Percentiles rank a stretch among this genome's conserved stretches.
phyloP scores from a whole-genome alignment of 2,888 invertebrate species.

The Latheticus oryzae region DNA sequence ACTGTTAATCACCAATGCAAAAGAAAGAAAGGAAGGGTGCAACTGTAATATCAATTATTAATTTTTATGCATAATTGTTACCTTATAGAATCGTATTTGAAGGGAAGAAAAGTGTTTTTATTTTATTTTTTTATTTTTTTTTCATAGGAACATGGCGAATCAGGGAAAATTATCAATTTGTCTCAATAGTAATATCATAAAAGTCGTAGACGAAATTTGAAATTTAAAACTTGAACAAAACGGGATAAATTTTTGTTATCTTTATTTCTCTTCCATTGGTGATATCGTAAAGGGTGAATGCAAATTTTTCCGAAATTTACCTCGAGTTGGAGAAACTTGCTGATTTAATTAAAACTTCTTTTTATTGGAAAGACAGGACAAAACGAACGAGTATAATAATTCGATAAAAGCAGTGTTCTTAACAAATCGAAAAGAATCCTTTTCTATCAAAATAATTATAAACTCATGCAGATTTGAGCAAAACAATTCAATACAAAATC shows the following conservation, averaged over 20 bases:
- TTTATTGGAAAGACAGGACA: conserved; percentile 2
- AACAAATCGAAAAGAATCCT: too few relatives aligned
- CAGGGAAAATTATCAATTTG: neutral
- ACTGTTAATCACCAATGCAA: conserved; percentile 25
- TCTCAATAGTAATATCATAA: conserved; percentile 1
- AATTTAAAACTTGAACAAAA: conserved; percentile 34
- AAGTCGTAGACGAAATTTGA: conserved; percentile 30
- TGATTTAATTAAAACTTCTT: conserved; percentile 36
- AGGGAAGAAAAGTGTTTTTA: conserved; percentile 10
- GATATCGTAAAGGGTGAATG: conserved; percentile 20
- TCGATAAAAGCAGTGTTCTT: conserved; percentile 12
- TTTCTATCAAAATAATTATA: too few relatives aligned
- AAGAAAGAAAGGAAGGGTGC: conserved; percentile 1
- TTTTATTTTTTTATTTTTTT: neutral
- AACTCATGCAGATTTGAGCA: too few relatives aligned
- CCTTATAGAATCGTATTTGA: conserved; percentile 20
- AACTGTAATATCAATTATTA: conserved; percentile 30
- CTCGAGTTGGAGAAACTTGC: conserved; percentile 25
- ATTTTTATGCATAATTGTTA: conserved; percentile 32
- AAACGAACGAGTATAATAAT: conserved; percentile 16
- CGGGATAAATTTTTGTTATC: conserved; percentile 33
- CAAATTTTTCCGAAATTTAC: conserved; percentile 37
- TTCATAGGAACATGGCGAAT: too few relatives aligned
- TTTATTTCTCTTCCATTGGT: conserved; percentile 29
- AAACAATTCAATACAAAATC: too few relatives aligned